These are phyloP conservation scores for Luscinia megarhynchos DNA, from an alignment of 2,797 vertebrate species.

Conservation along the genomic window DNA sequence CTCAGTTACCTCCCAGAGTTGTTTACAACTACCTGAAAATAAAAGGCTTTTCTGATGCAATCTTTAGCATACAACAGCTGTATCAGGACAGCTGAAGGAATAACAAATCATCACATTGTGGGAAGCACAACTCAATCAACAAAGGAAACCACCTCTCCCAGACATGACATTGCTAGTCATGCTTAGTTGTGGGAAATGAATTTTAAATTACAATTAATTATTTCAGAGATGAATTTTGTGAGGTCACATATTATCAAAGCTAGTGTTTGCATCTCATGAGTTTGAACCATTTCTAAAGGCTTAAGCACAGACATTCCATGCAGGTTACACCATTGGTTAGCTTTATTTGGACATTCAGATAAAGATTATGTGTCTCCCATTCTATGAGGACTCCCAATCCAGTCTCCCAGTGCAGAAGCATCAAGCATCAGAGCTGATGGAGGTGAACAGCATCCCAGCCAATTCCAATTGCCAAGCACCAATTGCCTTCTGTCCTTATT, in stretches of 20 bases:
- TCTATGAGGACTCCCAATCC: background rate
- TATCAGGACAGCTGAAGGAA: background rate
- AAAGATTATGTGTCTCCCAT: background rate
- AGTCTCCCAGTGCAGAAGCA: background rate
- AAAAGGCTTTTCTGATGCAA: background rate
- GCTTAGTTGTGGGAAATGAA: background rate
- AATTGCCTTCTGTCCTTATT: background rate
- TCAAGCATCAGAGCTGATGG: fast-evolving
- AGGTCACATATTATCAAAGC: fast-evolving
- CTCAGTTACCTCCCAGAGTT: background rate
- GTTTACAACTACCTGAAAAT: background rate
- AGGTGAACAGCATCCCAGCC: background rate
- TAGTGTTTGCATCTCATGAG: background rate
- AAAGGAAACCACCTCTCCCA: background rate
- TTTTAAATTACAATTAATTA: background rate
- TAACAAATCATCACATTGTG: background rate
- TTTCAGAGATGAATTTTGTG: background rate
- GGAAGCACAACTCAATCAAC: background rate
- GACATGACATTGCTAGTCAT: background rate
- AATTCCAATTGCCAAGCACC: background rate
- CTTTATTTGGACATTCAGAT: background rate
- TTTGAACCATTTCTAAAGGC: background rate
- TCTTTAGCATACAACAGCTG: background rate
- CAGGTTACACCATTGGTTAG: background rate
- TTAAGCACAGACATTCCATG: background rate